phyloP scores from a whole-genome alignment of 2,113 vertebrate genomes.

The Tragulus kanchil region DNA sequence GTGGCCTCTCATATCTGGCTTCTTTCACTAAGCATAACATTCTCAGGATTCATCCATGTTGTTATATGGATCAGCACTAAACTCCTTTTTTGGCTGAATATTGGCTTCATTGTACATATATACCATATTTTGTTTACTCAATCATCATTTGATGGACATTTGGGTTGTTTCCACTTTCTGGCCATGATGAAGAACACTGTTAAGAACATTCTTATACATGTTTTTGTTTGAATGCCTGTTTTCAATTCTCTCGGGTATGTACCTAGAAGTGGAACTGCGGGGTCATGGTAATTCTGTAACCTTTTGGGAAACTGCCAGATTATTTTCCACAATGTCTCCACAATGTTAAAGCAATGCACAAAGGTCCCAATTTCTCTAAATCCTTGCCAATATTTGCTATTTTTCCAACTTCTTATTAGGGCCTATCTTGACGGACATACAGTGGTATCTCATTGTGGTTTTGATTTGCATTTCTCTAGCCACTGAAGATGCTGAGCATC shows the following conservation, averaged over 20 bases:
- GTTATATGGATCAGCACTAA: background rate
- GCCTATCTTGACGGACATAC: background rate
- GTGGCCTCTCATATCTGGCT: background rate
- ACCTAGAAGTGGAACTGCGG: background rate
- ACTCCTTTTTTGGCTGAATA: background rate
- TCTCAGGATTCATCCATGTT: background rate
- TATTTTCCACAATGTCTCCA: background rate
- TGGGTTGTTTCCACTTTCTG: background rate
- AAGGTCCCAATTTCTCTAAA: background rate
- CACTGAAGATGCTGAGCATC: background rate
- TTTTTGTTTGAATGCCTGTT: background rate
- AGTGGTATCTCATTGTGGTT: background rate
- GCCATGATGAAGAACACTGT: background rate
- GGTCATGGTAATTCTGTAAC: background rate
- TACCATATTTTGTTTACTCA: background rate
- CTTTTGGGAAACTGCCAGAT: background rate
- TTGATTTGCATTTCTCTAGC: background rate
- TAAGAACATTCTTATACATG: background rate
- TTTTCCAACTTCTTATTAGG: background rate
- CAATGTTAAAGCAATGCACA: no score
- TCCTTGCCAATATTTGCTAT: background rate
- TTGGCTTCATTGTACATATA: background rate
- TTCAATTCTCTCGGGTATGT: background rate
- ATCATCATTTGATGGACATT: background rate
- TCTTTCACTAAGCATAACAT: background rate